Conservation (phyloP, 92 coral and sea anemone species). For the Palythoa grandis region DNA sequence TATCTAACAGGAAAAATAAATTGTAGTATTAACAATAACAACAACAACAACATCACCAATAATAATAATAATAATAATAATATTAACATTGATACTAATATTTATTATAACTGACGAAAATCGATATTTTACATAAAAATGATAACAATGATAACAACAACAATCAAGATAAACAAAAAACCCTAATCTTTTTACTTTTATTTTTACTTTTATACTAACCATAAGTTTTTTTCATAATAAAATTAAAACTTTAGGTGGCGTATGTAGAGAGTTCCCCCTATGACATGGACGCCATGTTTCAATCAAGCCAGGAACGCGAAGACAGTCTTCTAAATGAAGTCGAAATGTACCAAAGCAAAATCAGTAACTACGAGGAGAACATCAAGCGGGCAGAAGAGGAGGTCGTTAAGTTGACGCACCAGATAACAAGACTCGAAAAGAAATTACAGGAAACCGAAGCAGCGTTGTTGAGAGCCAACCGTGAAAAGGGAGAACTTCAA, state of each 20-base stretch:
- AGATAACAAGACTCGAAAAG: conserved; percentile 61
- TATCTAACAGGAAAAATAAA: too few species aligned
- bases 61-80: too few species aligned
- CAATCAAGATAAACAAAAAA: neutral
- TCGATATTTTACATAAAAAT: too few species aligned
- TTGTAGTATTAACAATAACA: too few species aligned
- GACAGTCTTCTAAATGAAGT: conserved; percentile 71
- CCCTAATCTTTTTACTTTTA: too few species aligned
- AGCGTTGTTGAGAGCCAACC: conserved; percentile 60
- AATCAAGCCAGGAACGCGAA: conserved; percentile 76
- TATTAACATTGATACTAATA: neutral
- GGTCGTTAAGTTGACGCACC: conserved; percentile 67
- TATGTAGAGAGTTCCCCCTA: conserved; percentile 71
- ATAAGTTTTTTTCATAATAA: neutral
- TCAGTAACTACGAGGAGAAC: conserved; percentile 61
- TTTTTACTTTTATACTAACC: too few species aligned
- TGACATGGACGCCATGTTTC: conserved; percentile 73
- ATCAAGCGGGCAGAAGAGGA: conserved; percentile 65
- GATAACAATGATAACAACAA: neutral
- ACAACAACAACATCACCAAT: too few species aligned
- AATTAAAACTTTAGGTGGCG: neutral
- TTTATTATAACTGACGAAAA: neutral
- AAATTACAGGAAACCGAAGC: conserved; percentile 71
- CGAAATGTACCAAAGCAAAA: conserved; percentile 48
- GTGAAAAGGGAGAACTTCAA: conserved; percentile 74